These are phyloP conservation scores for Molothrus ater DNA, from an alignment of 2,797 vertebrate genomes.

Conservation along the genomic window DNA sequence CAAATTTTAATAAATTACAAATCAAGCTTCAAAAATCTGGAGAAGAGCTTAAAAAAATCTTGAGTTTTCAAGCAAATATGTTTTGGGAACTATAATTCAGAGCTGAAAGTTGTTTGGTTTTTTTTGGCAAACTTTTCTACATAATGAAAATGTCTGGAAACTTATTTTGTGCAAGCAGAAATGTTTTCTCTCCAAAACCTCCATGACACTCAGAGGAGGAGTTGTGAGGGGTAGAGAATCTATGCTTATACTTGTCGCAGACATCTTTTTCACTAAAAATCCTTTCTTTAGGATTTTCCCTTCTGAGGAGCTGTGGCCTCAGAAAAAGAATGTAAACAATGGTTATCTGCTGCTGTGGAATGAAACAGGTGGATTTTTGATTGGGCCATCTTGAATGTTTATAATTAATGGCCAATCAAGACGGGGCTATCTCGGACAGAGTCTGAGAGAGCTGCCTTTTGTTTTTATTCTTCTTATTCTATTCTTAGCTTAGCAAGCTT, in stretches of 20 bases:
- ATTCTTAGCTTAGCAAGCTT: too few species aligned
- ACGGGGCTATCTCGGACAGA: too few species aligned
- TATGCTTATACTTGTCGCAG: background rate
- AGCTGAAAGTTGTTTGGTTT: background rate
- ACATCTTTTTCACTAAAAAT: too few species aligned
- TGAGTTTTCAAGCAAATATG: background rate
- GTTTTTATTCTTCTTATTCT: too few species aligned
- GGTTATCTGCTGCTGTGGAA: too few species aligned
- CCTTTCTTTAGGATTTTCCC: too few species aligned
- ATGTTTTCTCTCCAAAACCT: background rate
- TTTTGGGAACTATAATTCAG: background rate
- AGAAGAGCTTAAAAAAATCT: background rate
- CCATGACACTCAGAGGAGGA: background rate
- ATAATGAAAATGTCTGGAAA: background rate
- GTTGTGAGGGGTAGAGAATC: background rate
- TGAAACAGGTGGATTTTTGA: too few species aligned
- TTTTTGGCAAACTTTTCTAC: background rate
- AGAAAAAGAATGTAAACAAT: too few species aligned
- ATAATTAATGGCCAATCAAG: too few species aligned
- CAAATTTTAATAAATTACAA: background rate
- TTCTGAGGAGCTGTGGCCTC: too few species aligned
- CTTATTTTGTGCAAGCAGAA: background rate
- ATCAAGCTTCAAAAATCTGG: background rate
- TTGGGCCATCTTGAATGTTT: too few species aligned
- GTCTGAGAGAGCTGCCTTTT: too few species aligned